These are phyloP conservation scores for Sus scrofa DNA, from an alignment of 2,113 vertebrate genomes.

Conservation along the genomic window T2T-Sscrofa CM000816.6:56228501-56229000, in stretches of 20 bases:
- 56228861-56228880: neutral
- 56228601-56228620: neutral
- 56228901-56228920: neutral
- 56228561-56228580: neutral
- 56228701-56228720: neutral
- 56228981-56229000: no score
- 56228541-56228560: neutral
- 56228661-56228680: neutral
- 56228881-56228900: neutral
- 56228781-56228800: neutral
- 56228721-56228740: neutral
- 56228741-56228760: neutral
- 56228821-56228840: neutral
- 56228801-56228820: neutral
- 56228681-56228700: neutral
- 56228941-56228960: neutral
- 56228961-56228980: neutral
- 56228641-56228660: neutral
- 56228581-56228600: neutral
- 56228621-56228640: neutral
- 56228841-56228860: neutral
- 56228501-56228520: neutral
- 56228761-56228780: neutral
- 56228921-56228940: neutral
- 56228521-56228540: neutral